A percentile compares a stretch with the other conserved stretches of the same genome.
These are phyloP conservation scores for Trachelus stipa DNA, from an alignment of 2,888 invertebrate species.

Conservation along the genomic window DNA sequence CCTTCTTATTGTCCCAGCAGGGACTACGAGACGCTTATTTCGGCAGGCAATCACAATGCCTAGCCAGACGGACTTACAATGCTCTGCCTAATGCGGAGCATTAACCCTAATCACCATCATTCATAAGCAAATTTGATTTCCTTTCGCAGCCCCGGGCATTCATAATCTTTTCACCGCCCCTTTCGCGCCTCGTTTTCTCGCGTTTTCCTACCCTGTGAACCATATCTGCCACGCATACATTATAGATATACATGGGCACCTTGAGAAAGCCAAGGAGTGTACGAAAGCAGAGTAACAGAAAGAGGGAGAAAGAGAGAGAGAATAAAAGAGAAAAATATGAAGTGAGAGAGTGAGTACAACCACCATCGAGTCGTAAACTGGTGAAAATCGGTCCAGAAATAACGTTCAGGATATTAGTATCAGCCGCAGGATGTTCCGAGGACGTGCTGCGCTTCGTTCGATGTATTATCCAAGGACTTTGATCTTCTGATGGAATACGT, in stretches of 20 bases:
- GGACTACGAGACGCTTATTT: constrained; percentile 17
- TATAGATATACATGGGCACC: constrained; percentile 11
- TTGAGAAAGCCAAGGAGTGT: constrained; percentile 19
- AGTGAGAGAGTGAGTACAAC: background rate
- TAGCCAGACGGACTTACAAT: constrained; percentile 40
- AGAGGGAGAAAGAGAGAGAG: background rate
- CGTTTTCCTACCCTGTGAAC: constrained; percentile 18
- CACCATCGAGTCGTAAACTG: no score
- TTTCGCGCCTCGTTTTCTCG: constrained; percentile 15
- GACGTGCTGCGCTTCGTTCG: no score
- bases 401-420: no score
- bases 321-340: background rate
- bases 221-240: background rate
- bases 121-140: constrained; percentile 56
- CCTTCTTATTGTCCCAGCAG: no score
- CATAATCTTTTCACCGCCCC: constrained; percentile 44
- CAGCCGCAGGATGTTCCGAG: no score
- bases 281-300: constrained; percentile 6
- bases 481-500: no score
- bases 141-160: constrained; percentile 41
- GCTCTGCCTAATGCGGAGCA: constrained; percentile 42
- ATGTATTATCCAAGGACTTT: no score
- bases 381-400: no score
- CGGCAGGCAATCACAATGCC: constrained; percentile 39
- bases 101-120: constrained; percentile 53